These are phyloP conservation scores for Hypomecis atomaria DNA, from an alignment of 2,888 invertebrate species.

Conservation along the genomic window DNA sequence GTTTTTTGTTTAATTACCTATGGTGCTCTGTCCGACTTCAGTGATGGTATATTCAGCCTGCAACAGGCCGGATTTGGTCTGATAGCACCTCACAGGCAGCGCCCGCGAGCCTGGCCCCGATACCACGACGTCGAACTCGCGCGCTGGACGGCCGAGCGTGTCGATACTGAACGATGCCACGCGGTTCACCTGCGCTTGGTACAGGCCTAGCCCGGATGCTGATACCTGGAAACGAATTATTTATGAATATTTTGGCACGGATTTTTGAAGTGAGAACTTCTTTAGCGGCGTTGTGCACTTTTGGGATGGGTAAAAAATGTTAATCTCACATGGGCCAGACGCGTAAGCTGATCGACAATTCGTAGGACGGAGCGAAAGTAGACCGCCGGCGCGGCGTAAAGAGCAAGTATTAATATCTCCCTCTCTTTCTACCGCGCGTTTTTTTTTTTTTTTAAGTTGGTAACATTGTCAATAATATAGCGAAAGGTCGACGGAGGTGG, in stretches of 20 bases:
- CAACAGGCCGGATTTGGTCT: constrained; percentile 97
- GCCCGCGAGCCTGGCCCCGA: constrained; percentile 92
- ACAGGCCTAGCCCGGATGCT: constrained; percentile 92
- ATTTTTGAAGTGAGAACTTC: no score
- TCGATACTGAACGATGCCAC: constrained; percentile 95
- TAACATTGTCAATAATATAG: no score
- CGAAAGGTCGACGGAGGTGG: no score
- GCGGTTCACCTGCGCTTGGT: constrained; percentile 92
- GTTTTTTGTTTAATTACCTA: constrained; percentile 73
- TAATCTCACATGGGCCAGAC: no score
- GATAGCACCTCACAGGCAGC: constrained; percentile 96
- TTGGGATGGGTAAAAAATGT: no score
- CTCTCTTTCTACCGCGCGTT: no score
- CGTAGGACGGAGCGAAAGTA: no score
- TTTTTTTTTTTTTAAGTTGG: no score
- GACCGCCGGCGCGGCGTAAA: no score
- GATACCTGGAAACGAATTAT: constrained; percentile 75
- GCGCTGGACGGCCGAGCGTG: constrained; percentile 92
- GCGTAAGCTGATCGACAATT: no score
- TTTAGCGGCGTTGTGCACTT: no score
- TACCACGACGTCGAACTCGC: constrained; percentile 96
- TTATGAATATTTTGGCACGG: not conserved
- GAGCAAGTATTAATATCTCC: no score
- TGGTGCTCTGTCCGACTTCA: constrained; percentile 88
- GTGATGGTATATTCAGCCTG: constrained; percentile 97